A percentile compares a stretch with the other conserved stretches of the same genome.
phyloP scores from a whole-genome alignment of 2,888 invertebrate genomes.

The Eristalinus aeneus region DNA sequence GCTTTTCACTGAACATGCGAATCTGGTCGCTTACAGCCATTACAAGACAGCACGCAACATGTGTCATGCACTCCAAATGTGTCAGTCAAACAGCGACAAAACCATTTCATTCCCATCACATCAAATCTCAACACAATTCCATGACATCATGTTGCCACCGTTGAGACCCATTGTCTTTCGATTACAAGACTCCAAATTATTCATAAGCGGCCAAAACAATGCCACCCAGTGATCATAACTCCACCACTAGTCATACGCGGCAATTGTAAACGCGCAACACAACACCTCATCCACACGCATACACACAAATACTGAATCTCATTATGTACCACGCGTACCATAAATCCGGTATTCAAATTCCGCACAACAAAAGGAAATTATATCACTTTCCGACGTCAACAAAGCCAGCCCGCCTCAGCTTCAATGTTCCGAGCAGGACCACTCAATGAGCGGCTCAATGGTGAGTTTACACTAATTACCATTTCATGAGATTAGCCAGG shows the following conservation, averaged over 20 bases:
- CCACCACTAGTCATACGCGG: background rate
- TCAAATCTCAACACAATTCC: background rate
- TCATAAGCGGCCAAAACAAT: background rate
- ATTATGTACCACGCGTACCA: conserved; percentile 67
- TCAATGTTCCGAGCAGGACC: conserved; percentile 46
- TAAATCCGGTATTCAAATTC: conserved; percentile 70
- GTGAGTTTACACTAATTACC: conserved; percentile 68
- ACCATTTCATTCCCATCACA: background rate
- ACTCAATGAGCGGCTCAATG: conserved; percentile 67
- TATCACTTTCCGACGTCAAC: conserved; percentile 59
- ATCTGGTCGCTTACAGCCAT: no score
- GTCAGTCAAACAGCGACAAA: no score
- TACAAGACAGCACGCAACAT: no score
- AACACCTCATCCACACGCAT: background rate
- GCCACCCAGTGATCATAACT: background rate
- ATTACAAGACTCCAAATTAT: background rate
- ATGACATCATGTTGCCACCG: background rate
- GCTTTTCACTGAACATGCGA: no score
- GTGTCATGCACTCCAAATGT: no score
- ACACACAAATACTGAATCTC: conserved; percentile 52
- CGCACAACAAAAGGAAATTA: conserved; percentile 63
- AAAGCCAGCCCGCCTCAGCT: background rate
- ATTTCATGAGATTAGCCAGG: conserved; percentile 60
- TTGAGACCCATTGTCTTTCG: background rate
- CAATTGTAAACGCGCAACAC: background rate